Evolutionary conservation across 1,140 invertebrate species (phyloP).

Genomic region (Sweltsa coloradensis): DNA sequence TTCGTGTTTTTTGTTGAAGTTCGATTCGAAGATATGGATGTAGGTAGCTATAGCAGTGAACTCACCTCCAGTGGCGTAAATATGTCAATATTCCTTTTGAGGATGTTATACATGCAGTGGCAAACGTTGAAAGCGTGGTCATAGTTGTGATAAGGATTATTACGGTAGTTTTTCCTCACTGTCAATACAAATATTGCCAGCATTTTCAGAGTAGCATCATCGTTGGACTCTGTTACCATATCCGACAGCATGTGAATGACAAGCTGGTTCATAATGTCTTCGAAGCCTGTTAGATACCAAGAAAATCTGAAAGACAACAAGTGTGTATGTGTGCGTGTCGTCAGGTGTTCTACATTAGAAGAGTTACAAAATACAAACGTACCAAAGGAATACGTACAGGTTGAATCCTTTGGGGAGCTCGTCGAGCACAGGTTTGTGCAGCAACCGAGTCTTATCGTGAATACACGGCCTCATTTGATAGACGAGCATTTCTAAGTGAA

Average conservation of each 20-base stretch:
- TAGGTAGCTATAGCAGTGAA: not conserved
- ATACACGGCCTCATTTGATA: slow-evolving; percentile 23
- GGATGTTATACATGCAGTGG: slow-evolving; percentile 41
- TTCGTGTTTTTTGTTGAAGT: no score
- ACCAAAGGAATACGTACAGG: slow-evolving; percentile 4
- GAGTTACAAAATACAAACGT: not conserved
- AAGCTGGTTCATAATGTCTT: slow-evolving; percentile 32
- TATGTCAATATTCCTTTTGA: slow-evolving; percentile 30
- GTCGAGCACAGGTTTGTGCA: not conserved
- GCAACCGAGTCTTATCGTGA: slow-evolving; percentile 19
- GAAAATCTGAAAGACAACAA: slow-evolving; percentile 28
- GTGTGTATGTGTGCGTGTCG: not conserved
- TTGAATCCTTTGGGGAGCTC: slow-evolving; percentile 2
- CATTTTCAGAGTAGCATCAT: slow-evolving; percentile 21
- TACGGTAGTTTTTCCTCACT: slow-evolving; percentile 33
- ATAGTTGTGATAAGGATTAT: slow-evolving; percentile 43
- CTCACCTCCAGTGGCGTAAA: slow-evolving; percentile 36
- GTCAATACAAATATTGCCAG: slow-evolving; percentile 32
- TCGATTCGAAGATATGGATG: no score
- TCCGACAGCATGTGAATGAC: slow-evolving; percentile 35
- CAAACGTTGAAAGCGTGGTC: slow-evolving; percentile 42
- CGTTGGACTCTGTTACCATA: slow-evolving; percentile 28
- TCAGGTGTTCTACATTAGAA: not conserved
- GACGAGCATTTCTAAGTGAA: slow-evolving; percentile 12
- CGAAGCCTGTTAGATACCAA: slow-evolving; percentile 35